Evolutionary conservation across 2,888 invertebrate species (phyloP).

Genomic region (Tipula unca): DNA sequence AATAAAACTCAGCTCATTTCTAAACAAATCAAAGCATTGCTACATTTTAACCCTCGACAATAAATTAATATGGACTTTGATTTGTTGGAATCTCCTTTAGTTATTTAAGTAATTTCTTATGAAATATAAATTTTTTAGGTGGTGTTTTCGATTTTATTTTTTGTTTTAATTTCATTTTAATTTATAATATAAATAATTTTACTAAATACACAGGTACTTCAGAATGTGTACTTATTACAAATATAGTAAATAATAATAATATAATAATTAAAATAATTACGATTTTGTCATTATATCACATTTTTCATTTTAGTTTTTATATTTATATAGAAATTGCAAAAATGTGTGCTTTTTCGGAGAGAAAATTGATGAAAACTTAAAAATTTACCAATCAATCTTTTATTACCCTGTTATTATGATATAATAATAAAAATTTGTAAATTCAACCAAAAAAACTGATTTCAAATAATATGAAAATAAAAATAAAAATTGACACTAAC

Average conservation of each 20-base stretch:
- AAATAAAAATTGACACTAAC: background rate
- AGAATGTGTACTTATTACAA: conserved; percentile 18
- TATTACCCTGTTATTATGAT: background rate
- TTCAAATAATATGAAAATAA: background rate
- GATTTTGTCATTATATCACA: background rate
- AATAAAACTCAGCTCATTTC: background rate
- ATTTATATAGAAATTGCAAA: background rate
- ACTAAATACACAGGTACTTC: conserved; percentile 19
- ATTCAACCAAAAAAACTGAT: background rate
- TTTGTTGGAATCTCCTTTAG: conserved; percentile 15
- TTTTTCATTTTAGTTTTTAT: background rate
- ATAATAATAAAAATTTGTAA: background rate
- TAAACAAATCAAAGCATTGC: background rate
- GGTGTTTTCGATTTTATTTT: background rate
- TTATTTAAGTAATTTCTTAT: conserved; percentile 10
- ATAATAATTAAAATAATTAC: background rate
- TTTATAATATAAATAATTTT: conserved; percentile 14
- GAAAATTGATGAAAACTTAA: background rate
- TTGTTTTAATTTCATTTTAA: background rate
- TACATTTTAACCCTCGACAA: background rate
- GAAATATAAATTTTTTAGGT: background rate
- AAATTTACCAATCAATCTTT: background rate
- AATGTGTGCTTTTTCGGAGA: background rate
- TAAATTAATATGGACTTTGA: background rate
- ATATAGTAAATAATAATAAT: background rate